phyloP scores from a whole-genome alignment of 2,113 vertebrate genomes.

The Scortum barcoo region DNA sequence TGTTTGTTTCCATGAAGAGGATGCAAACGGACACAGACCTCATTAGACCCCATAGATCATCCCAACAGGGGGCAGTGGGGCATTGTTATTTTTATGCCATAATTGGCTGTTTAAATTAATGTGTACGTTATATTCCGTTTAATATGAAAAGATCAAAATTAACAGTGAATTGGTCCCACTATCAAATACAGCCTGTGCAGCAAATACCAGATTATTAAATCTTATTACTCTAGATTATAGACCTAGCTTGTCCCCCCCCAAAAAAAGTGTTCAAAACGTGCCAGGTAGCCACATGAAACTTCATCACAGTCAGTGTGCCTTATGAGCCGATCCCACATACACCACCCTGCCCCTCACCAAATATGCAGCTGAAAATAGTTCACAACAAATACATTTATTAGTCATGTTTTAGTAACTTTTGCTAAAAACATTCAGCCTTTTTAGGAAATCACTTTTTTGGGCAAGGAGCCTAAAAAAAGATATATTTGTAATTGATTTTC shows the following conservation, averaged over 20 bases:
- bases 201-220: not conserved
- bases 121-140: not conserved
- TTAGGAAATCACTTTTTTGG: not conserved
- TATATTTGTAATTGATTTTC: not conserved
- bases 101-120: not conserved
- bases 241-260: too few relatives aligned
- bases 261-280: too few relatives aligned
- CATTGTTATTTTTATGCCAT: not conserved
- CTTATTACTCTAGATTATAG: too few relatives aligned
- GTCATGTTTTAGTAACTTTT: not conserved
- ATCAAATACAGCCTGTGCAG: not conserved
- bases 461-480: not conserved
- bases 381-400: not conserved
- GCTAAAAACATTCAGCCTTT: not conserved
- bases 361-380: not conserved
- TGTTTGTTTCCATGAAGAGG: not conserved
- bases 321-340: too few relatives aligned
- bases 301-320: too few relatives aligned
- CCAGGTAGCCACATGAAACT: too few relatives aligned
- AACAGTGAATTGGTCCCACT: not conserved
- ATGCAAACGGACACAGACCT: not conserved
- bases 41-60: not conserved
- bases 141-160: not conserved
- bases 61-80: constrained; percentile 9
- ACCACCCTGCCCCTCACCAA: too few relatives aligned